Evolutionary conservation across 2,797 vertebrate species (phyloP).

Genomic region (Ptychadena robeensis): DNA sequence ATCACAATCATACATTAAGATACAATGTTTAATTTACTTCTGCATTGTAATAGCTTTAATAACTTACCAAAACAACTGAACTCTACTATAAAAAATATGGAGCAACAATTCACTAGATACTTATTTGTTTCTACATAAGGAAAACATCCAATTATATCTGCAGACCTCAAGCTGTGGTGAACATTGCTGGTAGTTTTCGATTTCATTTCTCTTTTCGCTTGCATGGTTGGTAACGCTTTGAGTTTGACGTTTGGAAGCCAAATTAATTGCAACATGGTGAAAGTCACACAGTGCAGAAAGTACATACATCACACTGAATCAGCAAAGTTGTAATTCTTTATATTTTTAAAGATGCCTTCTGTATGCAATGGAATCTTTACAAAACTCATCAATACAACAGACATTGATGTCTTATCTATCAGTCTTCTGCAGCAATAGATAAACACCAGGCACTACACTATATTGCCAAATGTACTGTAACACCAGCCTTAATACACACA

Average conservation of each 20-base stretch:
- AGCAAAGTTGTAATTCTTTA: too few relatives aligned
- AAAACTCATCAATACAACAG: too few relatives aligned
- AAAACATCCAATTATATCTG: slow-evolving; percentile 18
- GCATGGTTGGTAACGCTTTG: slow-evolving; percentile 22
- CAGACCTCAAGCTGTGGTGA: background rate
- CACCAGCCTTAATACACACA: too few relatives aligned
- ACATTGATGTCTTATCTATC: too few relatives aligned
- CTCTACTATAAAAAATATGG: background rate
- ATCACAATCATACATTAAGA: background rate
- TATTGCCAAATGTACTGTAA: too few relatives aligned
- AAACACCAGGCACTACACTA: too few relatives aligned
- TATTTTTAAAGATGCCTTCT: too few relatives aligned
- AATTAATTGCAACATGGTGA: slow-evolving; percentile 42
- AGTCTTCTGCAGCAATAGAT: too few relatives aligned
- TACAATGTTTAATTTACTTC: background rate
- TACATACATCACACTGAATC: background rate
- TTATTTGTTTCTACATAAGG: background rate
- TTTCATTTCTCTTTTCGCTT: slow-evolving; percentile 2
- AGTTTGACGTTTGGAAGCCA: slow-evolving; percentile 21
- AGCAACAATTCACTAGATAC: background rate
- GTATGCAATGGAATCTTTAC: too few relatives aligned
- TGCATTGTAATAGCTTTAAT: background rate
- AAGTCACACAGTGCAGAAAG: background rate
- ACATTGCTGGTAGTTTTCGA: slow-evolving; percentile 10
- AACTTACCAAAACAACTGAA: background rate